phyloP scores from a whole-genome alignment of 2,888 invertebrate genomes.

The Siphonodentalium dalli region DNA sequence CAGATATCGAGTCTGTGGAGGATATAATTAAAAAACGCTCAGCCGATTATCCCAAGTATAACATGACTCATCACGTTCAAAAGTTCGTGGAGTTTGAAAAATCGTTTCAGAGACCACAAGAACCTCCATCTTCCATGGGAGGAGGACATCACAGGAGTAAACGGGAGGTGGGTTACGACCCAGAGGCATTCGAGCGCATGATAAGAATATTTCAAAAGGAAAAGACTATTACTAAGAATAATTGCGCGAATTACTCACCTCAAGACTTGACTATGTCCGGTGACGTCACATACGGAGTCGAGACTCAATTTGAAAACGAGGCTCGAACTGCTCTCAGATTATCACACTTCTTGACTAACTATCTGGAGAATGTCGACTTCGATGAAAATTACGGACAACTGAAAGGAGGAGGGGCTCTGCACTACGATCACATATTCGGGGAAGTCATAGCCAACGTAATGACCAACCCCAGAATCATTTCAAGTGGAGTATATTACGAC shows the following conservation, averaged over 20 bases:
- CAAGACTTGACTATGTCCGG: conserved; percentile 82
- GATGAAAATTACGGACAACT: conserved; percentile 40
- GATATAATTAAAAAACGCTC: too few relatives aligned
- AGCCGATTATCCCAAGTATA: too few relatives aligned
- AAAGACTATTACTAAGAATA: conserved; percentile 27
- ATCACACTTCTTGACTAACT: conserved; percentile 92
- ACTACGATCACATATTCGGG: conserved; percentile 87
- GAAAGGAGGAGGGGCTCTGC: conserved; percentile 36
- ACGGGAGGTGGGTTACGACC: too few relatives aligned
- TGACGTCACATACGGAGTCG: conserved; percentile 83
- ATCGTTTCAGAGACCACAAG: too few relatives aligned
- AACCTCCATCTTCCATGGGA: too few relatives aligned
- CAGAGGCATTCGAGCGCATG: conserved; percentile 27
- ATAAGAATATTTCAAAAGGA: conserved; percentile 32
- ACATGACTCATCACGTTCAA: too few relatives aligned
- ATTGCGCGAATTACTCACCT: conserved; percentile 68
- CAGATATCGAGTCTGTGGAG: too few relatives aligned
- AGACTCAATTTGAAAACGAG: conserved; percentile 87
- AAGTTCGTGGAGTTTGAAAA: too few relatives aligned
- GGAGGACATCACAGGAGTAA: too few relatives aligned
- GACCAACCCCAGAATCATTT: conserved; percentile 89
- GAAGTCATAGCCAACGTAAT: conserved; percentile 88
- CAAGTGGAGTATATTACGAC: conserved; percentile 85
- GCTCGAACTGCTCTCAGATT: conserved; percentile 91
- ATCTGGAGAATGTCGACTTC: conserved; percentile 72